Conservation (phyloP, 1,140 invertebrate species). For the Drosophila prosaltans region DNA sequence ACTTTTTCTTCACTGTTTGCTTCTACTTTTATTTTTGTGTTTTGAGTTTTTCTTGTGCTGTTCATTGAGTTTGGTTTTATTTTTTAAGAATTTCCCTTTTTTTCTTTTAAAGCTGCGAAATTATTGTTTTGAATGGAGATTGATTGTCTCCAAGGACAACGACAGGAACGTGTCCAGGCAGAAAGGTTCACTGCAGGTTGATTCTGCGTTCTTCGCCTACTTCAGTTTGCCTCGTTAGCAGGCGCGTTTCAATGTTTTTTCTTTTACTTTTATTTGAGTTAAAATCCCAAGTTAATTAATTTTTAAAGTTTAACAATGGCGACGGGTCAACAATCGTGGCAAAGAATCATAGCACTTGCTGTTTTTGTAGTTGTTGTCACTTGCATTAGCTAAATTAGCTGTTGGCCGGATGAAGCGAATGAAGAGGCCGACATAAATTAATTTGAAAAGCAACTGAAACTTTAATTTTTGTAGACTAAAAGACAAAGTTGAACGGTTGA, state of each 20-base stretch:
- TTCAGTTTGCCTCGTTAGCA: slow-evolving; percentile 55
- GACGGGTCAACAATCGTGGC: slow-evolving; percentile 54
- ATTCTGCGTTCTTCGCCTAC: neutral
- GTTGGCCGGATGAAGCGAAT: slow-evolving; percentile 7
- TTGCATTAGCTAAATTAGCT: slow-evolving; percentile 77
- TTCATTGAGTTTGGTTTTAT: slow-evolving; percentile 56
- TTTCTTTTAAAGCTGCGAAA: slow-evolving; percentile 48
- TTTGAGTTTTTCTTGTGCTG: slow-evolving; percentile 32
- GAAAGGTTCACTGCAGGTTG: slow-evolving; percentile 52
- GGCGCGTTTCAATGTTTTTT: slow-evolving; percentile 58
- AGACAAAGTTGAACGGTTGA: slow-evolving; percentile 22
- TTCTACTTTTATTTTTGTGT: slow-evolving; percentile 46
- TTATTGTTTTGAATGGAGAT: slow-evolving; percentile 82
- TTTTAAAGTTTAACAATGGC: slow-evolving; percentile 73
- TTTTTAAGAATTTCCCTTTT: slow-evolving; percentile 18
- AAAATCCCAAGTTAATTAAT: slow-evolving; percentile 78
- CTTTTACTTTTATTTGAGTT: slow-evolving; percentile 46
- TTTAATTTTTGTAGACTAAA: slow-evolving; percentile 50
- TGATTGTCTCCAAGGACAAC: slow-evolving; percentile 82
- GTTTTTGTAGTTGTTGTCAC: slow-evolving; percentile 56
- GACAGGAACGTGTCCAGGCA: slow-evolving; percentile 44
- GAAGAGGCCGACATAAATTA: slow-evolving; percentile 62
- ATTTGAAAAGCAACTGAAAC: slow-evolving; percentile 55
- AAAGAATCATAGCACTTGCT: neutral
- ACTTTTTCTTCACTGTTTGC: slow-evolving; percentile 36